phyloP scores from a whole-genome alignment of 30 jellyfish, hydroid and myxozoan genomes.

The Aurelia aurita region DNA sequence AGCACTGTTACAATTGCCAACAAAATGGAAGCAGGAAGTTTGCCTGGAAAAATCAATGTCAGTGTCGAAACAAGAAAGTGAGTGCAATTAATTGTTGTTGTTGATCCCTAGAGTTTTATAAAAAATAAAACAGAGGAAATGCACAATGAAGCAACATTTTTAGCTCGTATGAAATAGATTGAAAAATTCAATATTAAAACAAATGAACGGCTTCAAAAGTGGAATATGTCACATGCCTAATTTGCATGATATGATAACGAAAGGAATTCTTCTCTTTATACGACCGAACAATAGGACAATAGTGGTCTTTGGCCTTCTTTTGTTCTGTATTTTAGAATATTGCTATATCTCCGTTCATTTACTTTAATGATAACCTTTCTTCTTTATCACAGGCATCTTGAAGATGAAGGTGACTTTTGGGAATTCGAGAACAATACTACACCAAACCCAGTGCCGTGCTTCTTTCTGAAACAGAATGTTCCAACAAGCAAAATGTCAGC shows the following conservation, averaged over 20 bases:
- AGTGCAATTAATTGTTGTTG: not conserved
- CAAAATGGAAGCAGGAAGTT: conserved; percentile 83
- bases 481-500: not conserved
- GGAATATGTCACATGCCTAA: no score
- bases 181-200: no score
- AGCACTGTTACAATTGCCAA: conserved; percentile 81
- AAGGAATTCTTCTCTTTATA: no score
- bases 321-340: no score
- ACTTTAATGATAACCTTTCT: no score
- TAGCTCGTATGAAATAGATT: not conserved
- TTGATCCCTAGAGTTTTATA: not conserved
- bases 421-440: conserved; percentile 53
- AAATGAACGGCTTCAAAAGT: no score
- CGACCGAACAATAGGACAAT: no score
- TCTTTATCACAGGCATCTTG: conserved; percentile 44
- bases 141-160: not conserved
- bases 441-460: conserved; percentile 55
- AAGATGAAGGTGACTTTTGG: conserved; percentile 43
- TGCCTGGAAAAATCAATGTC: conserved; percentile 78
- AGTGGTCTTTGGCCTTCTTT: no score
- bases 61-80: conserved; percentile 79
- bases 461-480: conserved; percentile 32
- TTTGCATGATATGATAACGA: no score
- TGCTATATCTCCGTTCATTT: no score
- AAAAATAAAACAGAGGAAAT: not conserved